phyloP scores from a whole-genome alignment of 2,888 invertebrate genomes.

The Tachina grossa region DNA sequence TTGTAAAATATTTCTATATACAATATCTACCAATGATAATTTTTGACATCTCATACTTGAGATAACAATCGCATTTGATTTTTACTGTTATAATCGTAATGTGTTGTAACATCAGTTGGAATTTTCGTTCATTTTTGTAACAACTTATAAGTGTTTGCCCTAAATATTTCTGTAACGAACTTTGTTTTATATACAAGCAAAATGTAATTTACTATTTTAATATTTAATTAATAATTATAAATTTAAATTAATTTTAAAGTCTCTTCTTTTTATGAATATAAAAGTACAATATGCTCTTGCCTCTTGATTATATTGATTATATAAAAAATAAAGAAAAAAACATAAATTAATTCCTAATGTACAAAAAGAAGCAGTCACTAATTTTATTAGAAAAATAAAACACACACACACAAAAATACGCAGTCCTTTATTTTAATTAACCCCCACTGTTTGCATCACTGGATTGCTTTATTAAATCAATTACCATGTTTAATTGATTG shows the following conservation, averaged over 20 bases:
- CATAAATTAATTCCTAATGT: slow-evolving; percentile 40
- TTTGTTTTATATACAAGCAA: background rate
- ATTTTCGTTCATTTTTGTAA: too few relatives aligned
- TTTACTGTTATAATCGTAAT: too few relatives aligned
- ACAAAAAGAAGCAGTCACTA: slow-evolving; percentile 67
- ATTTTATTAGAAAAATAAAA: slow-evolving; percentile 25
- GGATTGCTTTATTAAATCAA: slow-evolving; percentile 49
- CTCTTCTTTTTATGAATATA: slow-evolving; percentile 40
- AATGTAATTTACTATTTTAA: background rate
- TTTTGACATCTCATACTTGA: too few relatives aligned
- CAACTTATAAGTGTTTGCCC: too few relatives aligned
- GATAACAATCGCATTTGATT: too few relatives aligned
- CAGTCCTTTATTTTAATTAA: slow-evolving; percentile 39
- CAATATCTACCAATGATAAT: too few relatives aligned
- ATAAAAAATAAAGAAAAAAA: slow-evolving; percentile 19
- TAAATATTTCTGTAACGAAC: background rate
- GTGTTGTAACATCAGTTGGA: too few relatives aligned
- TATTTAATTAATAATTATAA: background rate
- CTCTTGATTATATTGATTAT: too few relatives aligned
- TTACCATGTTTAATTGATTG: slow-evolving; percentile 37
- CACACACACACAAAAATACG: background rate
- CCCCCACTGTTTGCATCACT: background rate
- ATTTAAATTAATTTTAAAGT: slow-evolving; percentile 17
- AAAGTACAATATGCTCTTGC: slow-evolving; percentile 45
- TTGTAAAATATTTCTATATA: too few relatives aligned